phyloP scores from a whole-genome alignment of 1,140 invertebrate species.

The Luehdorfia chinensis region DNA sequence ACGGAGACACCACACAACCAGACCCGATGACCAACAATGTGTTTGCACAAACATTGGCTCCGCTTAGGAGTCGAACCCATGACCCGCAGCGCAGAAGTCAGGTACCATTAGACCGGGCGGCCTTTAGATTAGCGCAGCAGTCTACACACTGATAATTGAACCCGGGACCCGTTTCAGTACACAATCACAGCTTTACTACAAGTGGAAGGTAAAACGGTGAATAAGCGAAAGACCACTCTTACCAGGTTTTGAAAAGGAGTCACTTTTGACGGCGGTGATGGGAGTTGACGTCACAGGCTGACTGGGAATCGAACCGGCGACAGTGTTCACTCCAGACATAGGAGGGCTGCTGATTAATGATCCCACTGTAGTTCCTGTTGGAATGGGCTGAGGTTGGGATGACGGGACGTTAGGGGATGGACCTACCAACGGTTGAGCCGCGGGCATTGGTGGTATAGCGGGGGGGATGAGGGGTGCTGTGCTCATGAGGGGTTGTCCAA shows the following conservation, averaged over 20 bases:
- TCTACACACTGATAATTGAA: too few relatives aligned
- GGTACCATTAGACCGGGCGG: too few relatives aligned
- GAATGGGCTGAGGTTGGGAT: conserved; percentile 35
- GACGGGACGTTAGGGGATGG: conserved; percentile 33
- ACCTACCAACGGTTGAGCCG: conserved; percentile 38
- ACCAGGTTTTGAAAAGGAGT: conserved; percentile 60
- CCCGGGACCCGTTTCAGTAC: too few relatives aligned
- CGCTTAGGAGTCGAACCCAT: too few relatives aligned
- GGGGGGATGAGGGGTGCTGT: conserved; percentile 33
- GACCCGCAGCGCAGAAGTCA: too few relatives aligned
- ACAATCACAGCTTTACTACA: too few relatives aligned
- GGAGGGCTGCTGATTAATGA: conserved; percentile 44
- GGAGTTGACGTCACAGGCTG: conserved; percentile 61
- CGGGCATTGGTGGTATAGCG: neutral
- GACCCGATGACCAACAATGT: too few relatives aligned
- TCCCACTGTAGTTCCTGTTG: conserved; percentile 42
- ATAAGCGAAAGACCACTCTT: too few relatives aligned
- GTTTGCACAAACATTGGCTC: too few relatives aligned
- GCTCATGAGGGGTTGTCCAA: conserved; percentile 30
- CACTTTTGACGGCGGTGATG: conserved; percentile 50
- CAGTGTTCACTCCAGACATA: conserved; percentile 23
- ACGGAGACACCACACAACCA: too few relatives aligned
- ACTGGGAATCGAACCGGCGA: conserved; percentile 29
- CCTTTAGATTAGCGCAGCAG: too few relatives aligned
- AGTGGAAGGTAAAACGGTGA: too few relatives aligned